These are phyloP conservation scores for Anadara kagoshimensis DNA, from an alignment of 1,140 invertebrate genomes.

Conservation along the genomic window DNA sequence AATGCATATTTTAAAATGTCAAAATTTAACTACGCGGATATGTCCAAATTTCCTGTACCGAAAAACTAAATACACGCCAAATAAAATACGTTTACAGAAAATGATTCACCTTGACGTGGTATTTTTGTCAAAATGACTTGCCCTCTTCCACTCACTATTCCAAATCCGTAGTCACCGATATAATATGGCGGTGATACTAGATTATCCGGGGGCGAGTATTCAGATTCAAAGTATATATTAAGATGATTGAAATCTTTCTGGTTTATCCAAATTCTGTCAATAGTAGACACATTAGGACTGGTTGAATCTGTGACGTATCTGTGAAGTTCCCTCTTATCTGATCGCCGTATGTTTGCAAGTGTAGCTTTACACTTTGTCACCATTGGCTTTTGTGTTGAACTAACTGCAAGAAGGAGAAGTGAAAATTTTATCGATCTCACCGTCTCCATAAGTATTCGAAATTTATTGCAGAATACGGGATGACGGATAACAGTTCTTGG, in stretches of 20 bases:
- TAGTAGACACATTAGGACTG: neutral
- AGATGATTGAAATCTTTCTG: neutral
- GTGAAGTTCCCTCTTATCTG: neutral
- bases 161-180: neutral
- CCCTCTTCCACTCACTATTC: neutral
- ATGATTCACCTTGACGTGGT: neutral
- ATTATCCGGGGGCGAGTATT: neutral
- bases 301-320: neutral
- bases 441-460: no score
- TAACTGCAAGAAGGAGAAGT: constrained; percentile 8
- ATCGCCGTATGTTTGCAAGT: neutral
- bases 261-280: neutral
- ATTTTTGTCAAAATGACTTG: neutral
- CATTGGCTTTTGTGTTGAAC: neutral
- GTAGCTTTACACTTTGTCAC: constrained; percentile 13
- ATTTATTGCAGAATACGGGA: no score
- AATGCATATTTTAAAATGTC: no score
- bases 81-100: no score
- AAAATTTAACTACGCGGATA: no score
- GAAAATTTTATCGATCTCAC: no score
- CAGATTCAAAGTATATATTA: neutral
- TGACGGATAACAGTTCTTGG: no score
- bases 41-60: no score
- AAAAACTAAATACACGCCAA: no score
- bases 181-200: neutral